Evolutionary conservation across 2,888 invertebrate species (phyloP), one percentile per base, ranked within the genome.

Genomic region (Colletes collaris): DNA sequence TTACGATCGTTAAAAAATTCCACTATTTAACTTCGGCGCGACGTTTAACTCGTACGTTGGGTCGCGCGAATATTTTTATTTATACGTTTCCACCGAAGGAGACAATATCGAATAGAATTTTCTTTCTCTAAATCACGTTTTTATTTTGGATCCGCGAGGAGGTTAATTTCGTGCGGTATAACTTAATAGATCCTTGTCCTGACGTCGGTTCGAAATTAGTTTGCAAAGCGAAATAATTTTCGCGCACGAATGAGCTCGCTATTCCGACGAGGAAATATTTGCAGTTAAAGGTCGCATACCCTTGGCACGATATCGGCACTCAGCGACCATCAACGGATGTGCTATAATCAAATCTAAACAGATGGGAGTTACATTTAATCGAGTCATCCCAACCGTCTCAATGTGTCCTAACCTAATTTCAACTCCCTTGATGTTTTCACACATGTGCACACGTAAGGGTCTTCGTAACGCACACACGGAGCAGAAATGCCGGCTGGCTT

Each of bases 281-380:
- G 16, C 16, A 19, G 40, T 59, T n/a, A 52, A 79, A 35, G 27
- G 44, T 63, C 40, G 66, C 13, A 6, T 56, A 53, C 6, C 7
- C n/a, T 0, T 58, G 50, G 55, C 11, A 11, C 16, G 37, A 56
- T 60, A 67, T 71, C 60, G 68, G 59, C 60, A 11, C 76, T 50
- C 50, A n/a, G 53, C 62, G 74, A 76, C 80, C 77, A 85, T 86
- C 83, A 74, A 53, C 69, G 78, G 74, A 86, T 76, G 82, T 80
- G 84, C 83, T 71, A 71, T 88, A 88, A 90, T 89, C 89, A 87
- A 90, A 91, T 90, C 87, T 87, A 91, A 91, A 90, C 88, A 89
- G 89, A 89, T 89, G 88, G 86, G 87, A 90, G 87, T 88, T 89
- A 81, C 86, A 82, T 88, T 89, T 89, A 90, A 91, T 91, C 88